Evolutionary conservation across 2,797 vertebrate genomes (phyloP).

Genomic region (Pempheris klunzingeri): DNA sequence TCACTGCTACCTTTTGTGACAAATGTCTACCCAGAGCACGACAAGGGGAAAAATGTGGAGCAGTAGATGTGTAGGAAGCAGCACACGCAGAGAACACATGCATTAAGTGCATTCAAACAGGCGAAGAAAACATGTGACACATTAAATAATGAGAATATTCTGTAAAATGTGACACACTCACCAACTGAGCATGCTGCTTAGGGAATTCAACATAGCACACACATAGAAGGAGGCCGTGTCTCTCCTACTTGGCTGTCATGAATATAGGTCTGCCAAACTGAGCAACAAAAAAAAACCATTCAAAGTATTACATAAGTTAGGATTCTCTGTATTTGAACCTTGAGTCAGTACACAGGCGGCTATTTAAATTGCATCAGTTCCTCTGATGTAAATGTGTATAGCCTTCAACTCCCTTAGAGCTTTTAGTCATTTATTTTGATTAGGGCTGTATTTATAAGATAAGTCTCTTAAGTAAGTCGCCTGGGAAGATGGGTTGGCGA

Average conservation of each 20-base stretch:
- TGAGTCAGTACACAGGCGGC: slow-evolving; percentile 63
- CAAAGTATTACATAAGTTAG: slow-evolving; percentile 73
- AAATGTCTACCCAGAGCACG: slow-evolving; percentile 15
- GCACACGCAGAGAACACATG: background rate
- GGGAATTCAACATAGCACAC: slow-evolving; percentile 64
- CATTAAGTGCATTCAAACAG: slow-evolving; percentile 18
- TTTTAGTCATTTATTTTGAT: slow-evolving; percentile 88
- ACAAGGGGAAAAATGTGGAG: background rate
- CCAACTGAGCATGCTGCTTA: slow-evolving; percentile 35
- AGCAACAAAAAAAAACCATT: slow-evolving; percentile 51
- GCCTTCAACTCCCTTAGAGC: slow-evolving; percentile 81
- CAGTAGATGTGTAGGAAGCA: background rate
- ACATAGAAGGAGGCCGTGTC: slow-evolving; percentile 59
- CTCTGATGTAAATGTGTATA: slow-evolving; percentile 81
- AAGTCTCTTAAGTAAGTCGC: slow-evolving; percentile 84
- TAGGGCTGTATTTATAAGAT: slow-evolving; percentile 89
- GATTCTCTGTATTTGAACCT: slow-evolving; percentile 68
- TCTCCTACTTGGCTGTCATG: slow-evolving; percentile 72
- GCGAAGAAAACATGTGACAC: slow-evolving; percentile 32
- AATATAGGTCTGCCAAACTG: slow-evolving; percentile 77
- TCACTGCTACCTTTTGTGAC: slow-evolving; percentile 18
- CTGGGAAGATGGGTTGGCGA: slow-evolving; percentile 73
- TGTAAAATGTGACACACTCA: slow-evolving; percentile 58
- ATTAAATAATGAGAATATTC: slow-evolving; percentile 54
- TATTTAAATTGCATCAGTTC: slow-evolving; percentile 82